These are phyloP conservation scores for Neosilurus hyrtlii DNA, from an alignment of 2,797 vertebrate genomes.

Conservation along the genomic window DNA sequence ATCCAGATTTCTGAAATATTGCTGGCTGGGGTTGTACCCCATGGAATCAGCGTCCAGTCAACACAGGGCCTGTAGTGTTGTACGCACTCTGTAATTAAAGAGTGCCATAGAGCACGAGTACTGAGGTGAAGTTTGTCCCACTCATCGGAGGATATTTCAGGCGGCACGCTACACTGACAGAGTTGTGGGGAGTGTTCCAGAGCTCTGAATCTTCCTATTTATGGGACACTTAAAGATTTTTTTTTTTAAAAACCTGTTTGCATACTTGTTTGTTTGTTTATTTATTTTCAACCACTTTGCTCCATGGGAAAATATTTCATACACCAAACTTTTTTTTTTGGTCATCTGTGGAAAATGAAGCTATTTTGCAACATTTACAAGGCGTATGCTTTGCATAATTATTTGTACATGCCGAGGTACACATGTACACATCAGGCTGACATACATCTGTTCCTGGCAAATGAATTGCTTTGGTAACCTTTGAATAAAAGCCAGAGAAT, in stretches of 20 bases:
- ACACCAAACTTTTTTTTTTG: conserved; percentile 40
- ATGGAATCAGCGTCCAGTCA: conserved; percentile 64
- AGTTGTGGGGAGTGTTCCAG: conserved; percentile 80
- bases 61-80: conserved; percentile 76
- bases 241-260: conserved; percentile 61
- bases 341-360: conserved; percentile 39
- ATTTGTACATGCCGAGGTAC: not conserved
- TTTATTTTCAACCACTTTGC: conserved; percentile 64
- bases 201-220: conserved; percentile 74
- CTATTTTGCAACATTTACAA: conserved; percentile 35
- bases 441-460: conserved; percentile 18
- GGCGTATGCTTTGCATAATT: conserved; percentile 32
- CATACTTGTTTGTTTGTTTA: conserved; percentile 62
- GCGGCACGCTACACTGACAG: conserved; percentile 75
- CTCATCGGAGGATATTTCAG: conserved; percentile 75
- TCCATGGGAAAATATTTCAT: conserved; percentile 57
- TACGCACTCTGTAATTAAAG: conserved; percentile 75
- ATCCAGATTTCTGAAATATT: conserved; percentile 75
- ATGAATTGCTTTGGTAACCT: conserved; percentile 15
- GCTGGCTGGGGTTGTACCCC: conserved; percentile 70
- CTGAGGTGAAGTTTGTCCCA: conserved; percentile 79
- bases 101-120: conserved; percentile 74
- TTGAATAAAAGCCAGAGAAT: conserved; percentile 26
- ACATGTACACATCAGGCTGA: not conserved
- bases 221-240: conserved; percentile 58